A percentile compares a stretch with the other conserved stretches of the same genome.
These are phyloP conservation scores for Drosophila truncata DNA, from an alignment of 1,140 invertebrate species.

Conservation along the genomic window DNA sequence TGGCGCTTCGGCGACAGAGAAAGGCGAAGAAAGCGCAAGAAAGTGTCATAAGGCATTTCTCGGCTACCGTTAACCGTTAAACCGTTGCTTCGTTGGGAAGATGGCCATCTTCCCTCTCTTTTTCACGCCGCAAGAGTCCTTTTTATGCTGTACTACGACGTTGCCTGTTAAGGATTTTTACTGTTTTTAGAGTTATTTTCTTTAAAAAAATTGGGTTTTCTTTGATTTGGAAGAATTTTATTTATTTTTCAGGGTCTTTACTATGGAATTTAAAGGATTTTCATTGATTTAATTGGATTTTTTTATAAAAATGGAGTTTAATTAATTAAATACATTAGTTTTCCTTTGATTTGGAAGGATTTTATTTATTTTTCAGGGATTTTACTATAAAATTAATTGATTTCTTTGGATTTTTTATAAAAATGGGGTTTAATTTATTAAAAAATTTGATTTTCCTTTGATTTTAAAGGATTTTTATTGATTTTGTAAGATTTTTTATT, in stretches of 20 bases:
- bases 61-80: conserved; percentile 26
- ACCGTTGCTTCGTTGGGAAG: no score
- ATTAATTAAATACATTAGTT: no score
- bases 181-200: conserved; percentile 43
- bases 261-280: no score
- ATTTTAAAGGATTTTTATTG: no score
- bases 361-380: neutral
- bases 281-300: conserved; percentile 45
- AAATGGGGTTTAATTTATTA: neutral
- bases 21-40: conserved; percentile 38
- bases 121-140: neutral
- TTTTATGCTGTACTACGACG: neutral
- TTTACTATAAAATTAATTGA: neutral
- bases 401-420: neutral
- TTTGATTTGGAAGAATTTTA: neutral
- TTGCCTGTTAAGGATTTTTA: conserved; percentile 4
- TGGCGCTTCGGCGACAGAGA: conserved; percentile 57
- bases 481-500: neutral
- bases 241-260: neutral
- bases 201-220: neutral
- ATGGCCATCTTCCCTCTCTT: neutral
- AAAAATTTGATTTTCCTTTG: neutral
- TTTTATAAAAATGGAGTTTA: no score
- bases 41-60: conserved; percentile 78
- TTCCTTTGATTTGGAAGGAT: neutral